Evolutionary conservation across 1,140 invertebrate genomes (phyloP).

Genomic region (Condylostylus longicornis): DNA sequence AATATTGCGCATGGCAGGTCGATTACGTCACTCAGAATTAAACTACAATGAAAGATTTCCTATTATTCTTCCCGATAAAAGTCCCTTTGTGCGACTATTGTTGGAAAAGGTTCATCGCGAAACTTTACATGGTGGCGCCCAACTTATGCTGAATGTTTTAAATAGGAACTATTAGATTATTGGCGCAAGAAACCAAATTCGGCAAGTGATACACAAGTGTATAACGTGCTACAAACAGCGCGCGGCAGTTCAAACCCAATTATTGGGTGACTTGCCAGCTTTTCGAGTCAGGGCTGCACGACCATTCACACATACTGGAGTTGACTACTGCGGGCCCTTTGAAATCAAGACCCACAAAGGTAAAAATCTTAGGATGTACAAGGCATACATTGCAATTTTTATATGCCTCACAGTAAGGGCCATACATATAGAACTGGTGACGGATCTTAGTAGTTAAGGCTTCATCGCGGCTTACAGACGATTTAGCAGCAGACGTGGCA

Average conservation of each 20-base stretch:
- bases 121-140: slow-evolving; percentile 10
- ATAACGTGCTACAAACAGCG: background rate
- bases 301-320: slow-evolving; percentile 15
- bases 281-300: slow-evolving; percentile 12
- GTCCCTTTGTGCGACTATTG: slow-evolving; percentile 2
- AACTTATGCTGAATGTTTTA: slow-evolving; percentile 7
- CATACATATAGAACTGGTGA: slow-evolving; percentile 21
- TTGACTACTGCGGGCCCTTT: slow-evolving; percentile 7
- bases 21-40: slow-evolving; percentile 6
- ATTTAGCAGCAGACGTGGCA: slow-evolving; percentile 11
- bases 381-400: slow-evolving; percentile 12
- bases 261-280: slow-evolving; percentile 26
- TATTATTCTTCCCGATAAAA: slow-evolving; percentile 4
- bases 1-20: slow-evolving; percentile 15
- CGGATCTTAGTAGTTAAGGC: slow-evolving; percentile 13
- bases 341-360: background rate
- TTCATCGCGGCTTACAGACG: slow-evolving; percentile 20
- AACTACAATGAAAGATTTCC: slow-evolving; percentile 7
- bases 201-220: background rate
- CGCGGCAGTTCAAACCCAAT: slow-evolving; percentile 2
- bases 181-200: slow-evolving; percentile 8
- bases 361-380: slow-evolving; percentile 13
- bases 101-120: slow-evolving; percentile 6
- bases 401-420: slow-evolving; percentile 16
- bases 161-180: slow-evolving; percentile 17